These are phyloP conservation scores for Cossypha niveicapilla DNA, from an alignment of 2,797 vertebrate genomes.

Conservation along the genomic window DNA sequence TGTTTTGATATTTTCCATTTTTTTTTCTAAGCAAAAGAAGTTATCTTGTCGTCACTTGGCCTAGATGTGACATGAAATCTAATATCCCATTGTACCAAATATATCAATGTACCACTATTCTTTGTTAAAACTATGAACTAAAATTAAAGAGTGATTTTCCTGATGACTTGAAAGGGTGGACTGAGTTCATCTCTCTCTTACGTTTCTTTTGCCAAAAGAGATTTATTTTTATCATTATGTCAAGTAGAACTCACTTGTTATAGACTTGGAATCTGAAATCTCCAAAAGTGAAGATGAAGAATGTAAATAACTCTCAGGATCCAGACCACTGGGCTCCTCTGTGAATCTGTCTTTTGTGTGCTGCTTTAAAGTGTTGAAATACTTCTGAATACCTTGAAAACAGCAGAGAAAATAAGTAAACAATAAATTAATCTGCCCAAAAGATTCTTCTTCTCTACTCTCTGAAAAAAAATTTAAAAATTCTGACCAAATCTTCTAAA, in stretches of 20 bases:
- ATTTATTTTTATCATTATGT: neutral
- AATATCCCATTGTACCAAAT: neutral
- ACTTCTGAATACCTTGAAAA: neutral
- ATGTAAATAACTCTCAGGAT: neutral
- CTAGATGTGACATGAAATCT: neutral
- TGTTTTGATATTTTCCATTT: neutral
- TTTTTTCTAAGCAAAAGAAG: neutral
- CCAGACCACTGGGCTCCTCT: neutral
- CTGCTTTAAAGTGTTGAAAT: neutral
- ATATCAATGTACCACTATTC: neutral
- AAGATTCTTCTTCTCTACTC: neutral
- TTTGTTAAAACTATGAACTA: neutral
- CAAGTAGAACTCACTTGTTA: neutral
- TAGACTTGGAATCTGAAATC: neutral
- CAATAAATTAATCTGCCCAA: neutral
- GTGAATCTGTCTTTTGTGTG: neutral
- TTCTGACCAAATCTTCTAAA: neutral
- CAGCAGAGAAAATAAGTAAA: neutral
- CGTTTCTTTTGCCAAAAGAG: neutral
- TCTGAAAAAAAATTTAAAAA: neutral
- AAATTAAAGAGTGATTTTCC: neutral
- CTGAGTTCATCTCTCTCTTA: neutral
- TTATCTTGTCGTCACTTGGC: neutral
- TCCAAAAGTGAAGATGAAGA: neutral
- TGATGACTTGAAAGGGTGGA: neutral